phyloP scores from a whole-genome alignment of 2,113 vertebrate genomes.

The Melanotaenia duboulayi region DNA sequence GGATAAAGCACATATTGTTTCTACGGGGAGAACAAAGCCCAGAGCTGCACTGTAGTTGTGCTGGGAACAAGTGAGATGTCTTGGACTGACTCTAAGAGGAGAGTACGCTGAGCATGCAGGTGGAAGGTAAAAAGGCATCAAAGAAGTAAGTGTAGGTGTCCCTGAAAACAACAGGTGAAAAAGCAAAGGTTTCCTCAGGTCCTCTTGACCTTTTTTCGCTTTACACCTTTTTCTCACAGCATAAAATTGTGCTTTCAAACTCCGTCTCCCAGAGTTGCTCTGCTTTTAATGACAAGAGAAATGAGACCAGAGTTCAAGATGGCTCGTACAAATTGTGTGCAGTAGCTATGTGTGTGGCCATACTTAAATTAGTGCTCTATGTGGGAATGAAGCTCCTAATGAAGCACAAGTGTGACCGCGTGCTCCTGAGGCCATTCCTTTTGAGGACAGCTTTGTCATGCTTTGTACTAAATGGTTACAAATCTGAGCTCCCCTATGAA shows the following conservation, averaged over 20 bases:
- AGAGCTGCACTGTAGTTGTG: background rate
- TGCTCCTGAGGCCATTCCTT: slow-evolving; percentile 37
- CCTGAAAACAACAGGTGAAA: slow-evolving; percentile 17
- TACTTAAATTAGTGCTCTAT: slow-evolving; percentile 64
- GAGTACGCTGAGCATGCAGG: background rate
- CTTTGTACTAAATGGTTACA: slow-evolving; percentile 52
- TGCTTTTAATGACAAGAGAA: slow-evolving; percentile 33
- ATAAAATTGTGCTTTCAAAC: background rate
- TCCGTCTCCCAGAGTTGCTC: background rate
- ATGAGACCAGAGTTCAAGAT: slow-evolving; percentile 42
- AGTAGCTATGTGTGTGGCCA: slow-evolving; percentile 16
- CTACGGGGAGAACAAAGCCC: background rate
- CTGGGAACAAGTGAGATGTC: background rate
- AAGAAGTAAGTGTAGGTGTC: background rate
- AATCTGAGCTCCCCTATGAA: slow-evolving; percentile 47
- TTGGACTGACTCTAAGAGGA: background rate
- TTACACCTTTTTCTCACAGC: background rate
- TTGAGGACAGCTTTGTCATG: slow-evolving; percentile 57
- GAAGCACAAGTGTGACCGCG: slow-evolving; percentile 50
- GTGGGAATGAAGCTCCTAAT: slow-evolving; percentile 63
- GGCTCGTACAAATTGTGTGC: slow-evolving; percentile 27
- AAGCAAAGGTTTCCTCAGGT: background rate
- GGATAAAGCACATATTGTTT: background rate
- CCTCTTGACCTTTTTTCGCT: background rate
- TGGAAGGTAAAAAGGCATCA: background rate